phyloP scores from a whole-genome alignment of 2,888 invertebrate genomes.

The Aricia artaxerxes region DNA sequence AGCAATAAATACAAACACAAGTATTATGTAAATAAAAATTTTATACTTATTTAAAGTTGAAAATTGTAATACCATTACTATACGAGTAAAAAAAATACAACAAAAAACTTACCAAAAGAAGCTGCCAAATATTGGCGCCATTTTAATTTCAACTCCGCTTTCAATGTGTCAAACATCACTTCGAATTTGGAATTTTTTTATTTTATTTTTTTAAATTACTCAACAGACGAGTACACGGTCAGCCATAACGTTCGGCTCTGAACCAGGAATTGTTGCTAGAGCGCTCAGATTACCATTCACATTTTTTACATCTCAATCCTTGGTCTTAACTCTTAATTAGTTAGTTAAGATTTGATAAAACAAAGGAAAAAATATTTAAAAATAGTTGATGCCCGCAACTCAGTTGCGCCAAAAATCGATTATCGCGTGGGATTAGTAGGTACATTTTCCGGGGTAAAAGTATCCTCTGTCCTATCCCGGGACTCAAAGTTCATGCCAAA shows the following conservation, averaged over 20 bases:
- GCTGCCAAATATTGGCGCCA: conserved; percentile 75
- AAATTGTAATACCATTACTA: too few species aligned
- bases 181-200: conserved; percentile 34
- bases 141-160: conserved; percentile 57
- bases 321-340: conserved; percentile 27
- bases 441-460: too few species aligned
- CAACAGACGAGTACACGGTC: conserved; percentile 50
- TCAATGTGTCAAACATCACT: conserved; percentile 56
- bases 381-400: background rate
- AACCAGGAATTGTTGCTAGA: conserved; percentile 38
- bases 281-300: conserved; percentile 57
- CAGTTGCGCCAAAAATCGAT: too few species aligned
- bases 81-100: background rate
- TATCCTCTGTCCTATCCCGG: too few species aligned
- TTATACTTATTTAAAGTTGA: too few species aligned
- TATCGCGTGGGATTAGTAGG: too few species aligned
- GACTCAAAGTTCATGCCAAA: too few species aligned
- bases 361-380: background rate
- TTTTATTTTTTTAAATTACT: conserved; percentile 13
- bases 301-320: conserved; percentile 45
- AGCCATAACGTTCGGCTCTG: conserved; percentile 56
- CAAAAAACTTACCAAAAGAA: conserved; percentile 61
- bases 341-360: conserved; percentile 23
- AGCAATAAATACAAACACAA: too few species aligned
- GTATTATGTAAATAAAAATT: too few species aligned